Conservation (phyloP, 2,888 invertebrate species). For the Darwinula stevensoni region DNA sequence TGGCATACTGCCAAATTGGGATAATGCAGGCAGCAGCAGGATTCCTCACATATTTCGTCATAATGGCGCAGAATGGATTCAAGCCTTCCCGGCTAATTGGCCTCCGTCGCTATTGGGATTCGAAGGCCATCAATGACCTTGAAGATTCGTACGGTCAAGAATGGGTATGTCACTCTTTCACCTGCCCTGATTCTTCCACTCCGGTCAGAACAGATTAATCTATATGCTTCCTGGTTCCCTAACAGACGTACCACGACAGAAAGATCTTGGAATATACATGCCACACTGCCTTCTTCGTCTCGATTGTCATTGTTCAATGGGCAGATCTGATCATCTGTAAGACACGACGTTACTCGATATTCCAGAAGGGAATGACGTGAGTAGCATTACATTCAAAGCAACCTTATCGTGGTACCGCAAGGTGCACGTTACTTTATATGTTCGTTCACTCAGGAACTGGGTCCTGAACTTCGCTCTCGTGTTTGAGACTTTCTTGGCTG, state of each 20-base stretch:
- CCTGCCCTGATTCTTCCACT: too few species aligned
- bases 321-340: conserved; percentile 22
- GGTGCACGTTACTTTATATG: too few species aligned
- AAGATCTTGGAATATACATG: conserved; percentile 20
- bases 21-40: too few species aligned
- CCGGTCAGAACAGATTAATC: too few species aligned
- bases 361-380: conserved; percentile 21
- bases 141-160: conserved; percentile 21
- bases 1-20: conserved; percentile 27
- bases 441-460: conserved; percentile 21
- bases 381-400: too few species aligned
- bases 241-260: conserved; percentile 16
- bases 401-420: too few species aligned
- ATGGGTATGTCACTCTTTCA: conserved; percentile 18
- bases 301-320: conserved; percentile 22
- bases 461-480: conserved; percentile 28
- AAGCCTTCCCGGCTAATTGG: conserved; percentile 19
- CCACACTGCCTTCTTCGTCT: conserved; percentile 22
- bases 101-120: conserved; percentile 22
- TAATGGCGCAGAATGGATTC: conserved; percentile 23
- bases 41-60: conserved; percentile 25
- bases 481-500: conserved; percentile 21
- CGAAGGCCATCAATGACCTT: conserved; percentile 20
- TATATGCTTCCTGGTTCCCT: too few species aligned
- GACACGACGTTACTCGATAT: conserved; percentile 20